Evolutionary conservation across 1,140 invertebrate species (phyloP), one percentile per base, ranked within the genome.

Genomic region (Fopius arisanus): DNA sequence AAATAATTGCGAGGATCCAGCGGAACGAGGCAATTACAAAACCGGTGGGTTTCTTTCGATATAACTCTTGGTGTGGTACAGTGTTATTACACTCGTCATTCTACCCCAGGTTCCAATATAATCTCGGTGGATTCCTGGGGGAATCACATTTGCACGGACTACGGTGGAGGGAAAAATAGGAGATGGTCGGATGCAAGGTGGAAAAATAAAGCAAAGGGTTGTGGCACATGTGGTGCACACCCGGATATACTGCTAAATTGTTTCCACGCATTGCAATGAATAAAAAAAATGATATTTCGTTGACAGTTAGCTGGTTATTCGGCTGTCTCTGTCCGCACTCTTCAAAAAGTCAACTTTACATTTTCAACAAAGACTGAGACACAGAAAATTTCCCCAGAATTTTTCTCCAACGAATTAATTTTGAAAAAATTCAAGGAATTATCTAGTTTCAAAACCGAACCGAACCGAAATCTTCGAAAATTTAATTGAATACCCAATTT

Each of bases 21-120:
- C 75, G 69, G 65, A 75, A 76, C 63, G 69, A 72, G 65, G 73
- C 69, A 74, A 62, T n/a, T 63, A 37, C 66, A 67, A 72, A 26
- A 54, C 48, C 21, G 48, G 19, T 19, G n/a, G 4, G 69, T 29
- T 63, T 63, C 70, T 71, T 43, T 63, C 74, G 72, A 77, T 72
- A 74, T 75, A 77, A 78, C 73, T 80, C 70, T 68, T 48, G 37
- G 33, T 70, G 66, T 77, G 78, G 75, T 80, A 74, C 78, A 75
- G 72, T 75, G 77, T 78, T 76, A 79, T 79, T 80, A 78, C 79
- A 73, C 65, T 69, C 75, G 70, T 72, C 67, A 43, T 21, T 21
- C 66, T 37, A 31, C 2, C 16, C 7, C 9, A 7, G n/a, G 2
- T 54, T 54, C 48, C 48, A 54, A 54, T 54, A 21, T 54, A 23